Conservation (phyloP, 2,888 invertebrate species). For the Ectropis crepuscularia region DNA sequence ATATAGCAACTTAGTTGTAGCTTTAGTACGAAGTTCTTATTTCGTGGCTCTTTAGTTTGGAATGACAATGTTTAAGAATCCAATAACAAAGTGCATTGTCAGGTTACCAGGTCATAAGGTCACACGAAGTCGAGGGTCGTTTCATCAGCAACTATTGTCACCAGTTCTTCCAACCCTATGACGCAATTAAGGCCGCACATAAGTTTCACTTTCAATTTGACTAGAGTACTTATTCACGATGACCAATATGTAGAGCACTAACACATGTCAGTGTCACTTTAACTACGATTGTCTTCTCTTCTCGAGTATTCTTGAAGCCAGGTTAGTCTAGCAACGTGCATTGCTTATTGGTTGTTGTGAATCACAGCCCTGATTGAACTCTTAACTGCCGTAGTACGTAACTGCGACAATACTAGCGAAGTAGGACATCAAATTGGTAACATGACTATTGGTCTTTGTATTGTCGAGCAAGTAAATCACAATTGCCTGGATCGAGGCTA, state of each 20-base stretch:
- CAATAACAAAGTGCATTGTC: background rate
- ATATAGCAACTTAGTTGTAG: too few relatives aligned
- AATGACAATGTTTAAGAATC: background rate
- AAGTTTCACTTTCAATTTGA: slow-evolving; percentile 31
- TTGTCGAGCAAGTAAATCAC: slow-evolving; percentile 21
- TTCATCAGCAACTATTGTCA: background rate
- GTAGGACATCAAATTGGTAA: slow-evolving; percentile 27
- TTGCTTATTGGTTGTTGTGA: too few relatives aligned
- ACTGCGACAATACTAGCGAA: slow-evolving; percentile 9
- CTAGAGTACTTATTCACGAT: slow-evolving; percentile 14
- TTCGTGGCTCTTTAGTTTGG: too few relatives aligned
- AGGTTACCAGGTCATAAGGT: slow-evolving; percentile 13
- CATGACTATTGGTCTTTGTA: slow-evolving; percentile 20
- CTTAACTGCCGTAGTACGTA: slow-evolving; percentile 1
- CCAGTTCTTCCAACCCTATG: slow-evolving; percentile 14
- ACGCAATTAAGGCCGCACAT: slow-evolving; percentile 24
- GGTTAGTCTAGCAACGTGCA: too few relatives aligned
- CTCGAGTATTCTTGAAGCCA: too few relatives aligned
- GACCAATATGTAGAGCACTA: background rate
- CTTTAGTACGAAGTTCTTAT: too few relatives aligned
- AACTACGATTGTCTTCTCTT: too few relatives aligned
- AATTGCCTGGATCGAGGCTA: slow-evolving; percentile 11
- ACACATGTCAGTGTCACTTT: too few relatives aligned
- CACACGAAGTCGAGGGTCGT: slow-evolving; percentile 3
- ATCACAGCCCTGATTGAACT: background rate